Conservation (phyloP, 2,113 vertebrate species). For the Micromys minutus region DNA sequence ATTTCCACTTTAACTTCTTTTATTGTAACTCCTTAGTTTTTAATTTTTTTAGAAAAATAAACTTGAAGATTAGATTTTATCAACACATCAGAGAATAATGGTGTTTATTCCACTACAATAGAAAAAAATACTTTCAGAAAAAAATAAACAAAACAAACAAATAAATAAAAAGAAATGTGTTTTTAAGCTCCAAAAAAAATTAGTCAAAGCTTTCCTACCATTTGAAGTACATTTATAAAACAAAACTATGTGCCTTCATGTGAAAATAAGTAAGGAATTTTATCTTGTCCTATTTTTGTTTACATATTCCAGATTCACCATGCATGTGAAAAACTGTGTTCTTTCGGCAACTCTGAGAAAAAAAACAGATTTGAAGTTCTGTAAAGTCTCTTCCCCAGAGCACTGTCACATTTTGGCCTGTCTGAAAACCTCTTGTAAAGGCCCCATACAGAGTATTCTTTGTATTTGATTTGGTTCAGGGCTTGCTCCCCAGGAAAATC, state of each 20-base stretch:
- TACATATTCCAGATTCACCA: background rate
- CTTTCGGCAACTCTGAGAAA: background rate
- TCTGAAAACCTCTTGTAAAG: background rate
- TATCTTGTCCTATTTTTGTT: background rate
- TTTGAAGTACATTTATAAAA: background rate
- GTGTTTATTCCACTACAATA: background rate
- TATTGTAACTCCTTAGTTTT: background rate
- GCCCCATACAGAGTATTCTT: background rate
- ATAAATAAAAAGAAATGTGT: background rate
- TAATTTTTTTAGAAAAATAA: background rate
- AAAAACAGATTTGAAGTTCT: background rate
- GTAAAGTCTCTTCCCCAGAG: background rate
- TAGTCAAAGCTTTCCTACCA: background rate
- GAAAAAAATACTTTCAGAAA: background rate
- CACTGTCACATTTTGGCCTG: background rate
- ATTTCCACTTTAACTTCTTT: background rate
- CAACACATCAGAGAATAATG: background rate
- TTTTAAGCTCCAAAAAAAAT: background rate
- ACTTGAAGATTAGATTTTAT: background rate
- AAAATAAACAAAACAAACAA: background rate
- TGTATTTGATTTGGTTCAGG: constrained; percentile 34
- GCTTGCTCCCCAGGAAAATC: background rate
- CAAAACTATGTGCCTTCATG: background rate
- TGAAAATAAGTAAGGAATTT: constrained; percentile 5
- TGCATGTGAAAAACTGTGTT: background rate